These are phyloP conservation scores for Lucinisca nassula DNA, from an alignment of 2,888 invertebrate species.

Conservation along the genomic window DNA sequence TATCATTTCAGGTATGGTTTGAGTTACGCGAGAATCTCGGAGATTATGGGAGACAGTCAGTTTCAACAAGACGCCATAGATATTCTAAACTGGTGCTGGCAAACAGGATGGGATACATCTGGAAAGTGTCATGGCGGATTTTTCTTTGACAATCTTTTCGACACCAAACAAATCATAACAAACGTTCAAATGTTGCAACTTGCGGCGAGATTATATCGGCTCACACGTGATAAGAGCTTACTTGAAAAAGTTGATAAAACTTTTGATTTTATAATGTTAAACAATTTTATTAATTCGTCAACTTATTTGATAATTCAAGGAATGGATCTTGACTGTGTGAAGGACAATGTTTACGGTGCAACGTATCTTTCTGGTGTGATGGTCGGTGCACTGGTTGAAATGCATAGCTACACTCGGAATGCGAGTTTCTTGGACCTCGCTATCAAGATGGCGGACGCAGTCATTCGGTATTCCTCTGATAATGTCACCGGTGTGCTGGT, in stretches of 20 bases:
- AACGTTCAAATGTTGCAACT: constrained; percentile 73
- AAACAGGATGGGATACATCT: constrained; percentile 72
- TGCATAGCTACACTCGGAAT: constrained; percentile 66
- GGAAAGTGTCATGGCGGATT: constrained; percentile 73
- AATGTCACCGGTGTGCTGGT: constrained; percentile 68
- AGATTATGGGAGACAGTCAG: constrained; percentile 59
- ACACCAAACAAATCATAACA: constrained; percentile 74
- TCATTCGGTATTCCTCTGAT: constrained; percentile 62
- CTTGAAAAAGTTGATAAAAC: constrained; percentile 59
- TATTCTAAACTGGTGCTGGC: constrained; percentile 76
- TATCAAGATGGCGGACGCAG: constrained; percentile 67
- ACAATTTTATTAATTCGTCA: constrained; percentile 68
- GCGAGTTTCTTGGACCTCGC: constrained; percentile 64
- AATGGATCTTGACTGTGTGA: constrained; percentile 56
- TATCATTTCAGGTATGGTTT: constrained; percentile 63
- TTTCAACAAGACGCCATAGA: constrained; percentile 69
- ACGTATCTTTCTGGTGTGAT: constrained; percentile 75
- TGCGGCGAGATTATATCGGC: constrained; percentile 68
- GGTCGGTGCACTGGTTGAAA: constrained; percentile 71
- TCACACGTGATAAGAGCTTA: constrained; percentile 63
- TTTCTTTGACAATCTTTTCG: constrained; percentile 72
- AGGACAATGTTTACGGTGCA: constrained; percentile 55
- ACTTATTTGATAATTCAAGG: constrained; percentile 72
- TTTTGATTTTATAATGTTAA: constrained; percentile 68
- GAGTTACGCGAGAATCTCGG: constrained; percentile 70